Evolutionary conservation across 2,113 vertebrate species (phyloP).

Genomic region (Panthera tigris): DNA sequence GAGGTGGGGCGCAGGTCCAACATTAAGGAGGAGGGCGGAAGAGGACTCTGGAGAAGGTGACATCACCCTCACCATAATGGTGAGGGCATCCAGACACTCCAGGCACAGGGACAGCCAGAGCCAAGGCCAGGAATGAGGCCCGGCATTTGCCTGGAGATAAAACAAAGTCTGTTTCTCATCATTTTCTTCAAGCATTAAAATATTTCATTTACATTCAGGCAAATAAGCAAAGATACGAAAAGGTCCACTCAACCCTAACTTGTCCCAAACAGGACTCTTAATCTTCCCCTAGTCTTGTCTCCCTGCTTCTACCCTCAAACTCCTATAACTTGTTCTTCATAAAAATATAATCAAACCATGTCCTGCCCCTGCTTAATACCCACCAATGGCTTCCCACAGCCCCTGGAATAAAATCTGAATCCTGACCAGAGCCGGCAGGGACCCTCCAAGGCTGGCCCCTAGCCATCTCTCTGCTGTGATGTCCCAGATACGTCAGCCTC

Average conservation of each 20-base stretch:
- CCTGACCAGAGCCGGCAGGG: too few relatives aligned
- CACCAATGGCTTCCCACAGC: background rate
- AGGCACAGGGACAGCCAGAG: background rate
- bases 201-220: background rate
- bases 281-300: background rate
- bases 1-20: background rate
- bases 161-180: background rate
- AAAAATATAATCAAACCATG: background rate
- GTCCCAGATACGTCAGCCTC: background rate
- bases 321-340: background rate
- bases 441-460: background rate
- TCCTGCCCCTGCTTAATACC: background rate
- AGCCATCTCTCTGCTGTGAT: background rate
- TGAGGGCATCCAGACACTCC: fast-evolving
- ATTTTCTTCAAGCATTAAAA: background rate
- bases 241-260: background rate
- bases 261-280: background rate
- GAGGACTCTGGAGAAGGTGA: background rate
- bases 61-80: background rate
- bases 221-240: background rate
- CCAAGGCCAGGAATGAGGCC: background rate
- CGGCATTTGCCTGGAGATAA: background rate
- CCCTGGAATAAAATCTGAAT: background rate
- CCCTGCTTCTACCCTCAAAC: background rate
- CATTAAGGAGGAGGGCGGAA: background rate